Percentiles rank a stretch among this genome's conserved stretches.
Conservation (phyloP, 2,888 invertebrate species). For the Eugnorisma glareosa region DNA sequence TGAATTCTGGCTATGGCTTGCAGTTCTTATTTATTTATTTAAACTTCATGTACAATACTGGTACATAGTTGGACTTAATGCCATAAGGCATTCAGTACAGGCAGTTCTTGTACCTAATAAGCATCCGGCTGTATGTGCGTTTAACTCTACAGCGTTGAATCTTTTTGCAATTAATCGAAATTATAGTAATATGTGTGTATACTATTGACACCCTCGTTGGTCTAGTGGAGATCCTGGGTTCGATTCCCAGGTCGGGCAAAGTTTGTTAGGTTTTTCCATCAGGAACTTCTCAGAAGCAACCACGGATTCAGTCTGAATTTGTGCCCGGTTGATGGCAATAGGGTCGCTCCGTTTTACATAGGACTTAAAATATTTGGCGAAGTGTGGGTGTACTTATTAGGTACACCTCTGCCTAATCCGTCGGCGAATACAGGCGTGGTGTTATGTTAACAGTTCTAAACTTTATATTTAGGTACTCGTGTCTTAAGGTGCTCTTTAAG, state of each 20-base stretch:
- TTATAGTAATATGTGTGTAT: background rate
- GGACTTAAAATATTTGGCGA: background rate
- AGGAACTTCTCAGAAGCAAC: background rate
- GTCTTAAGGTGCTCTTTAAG: background rate
- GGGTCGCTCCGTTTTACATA: background rate
- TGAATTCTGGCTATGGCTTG: background rate
- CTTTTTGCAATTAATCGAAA: background rate
- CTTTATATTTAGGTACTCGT: background rate
- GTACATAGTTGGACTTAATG: no score
- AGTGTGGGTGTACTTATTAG: background rate
- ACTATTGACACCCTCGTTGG: background rate
- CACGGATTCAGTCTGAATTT: background rate
- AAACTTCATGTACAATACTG: no score
- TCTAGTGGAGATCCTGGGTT: background rate
- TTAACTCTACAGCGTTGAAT: background rate
- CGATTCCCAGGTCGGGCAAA: background rate
- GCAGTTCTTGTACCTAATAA: background rate
- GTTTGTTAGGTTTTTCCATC: background rate
- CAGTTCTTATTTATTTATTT: no score
- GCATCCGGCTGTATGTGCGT: background rate
- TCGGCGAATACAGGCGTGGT: background rate
- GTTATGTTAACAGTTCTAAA: background rate
- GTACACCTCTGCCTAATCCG: background rate
- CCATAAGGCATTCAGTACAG: no score
- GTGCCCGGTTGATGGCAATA: background rate